phyloP scores from a whole-genome alignment of 2,797 vertebrate species.

The Lagodon rhomboides region DNA sequence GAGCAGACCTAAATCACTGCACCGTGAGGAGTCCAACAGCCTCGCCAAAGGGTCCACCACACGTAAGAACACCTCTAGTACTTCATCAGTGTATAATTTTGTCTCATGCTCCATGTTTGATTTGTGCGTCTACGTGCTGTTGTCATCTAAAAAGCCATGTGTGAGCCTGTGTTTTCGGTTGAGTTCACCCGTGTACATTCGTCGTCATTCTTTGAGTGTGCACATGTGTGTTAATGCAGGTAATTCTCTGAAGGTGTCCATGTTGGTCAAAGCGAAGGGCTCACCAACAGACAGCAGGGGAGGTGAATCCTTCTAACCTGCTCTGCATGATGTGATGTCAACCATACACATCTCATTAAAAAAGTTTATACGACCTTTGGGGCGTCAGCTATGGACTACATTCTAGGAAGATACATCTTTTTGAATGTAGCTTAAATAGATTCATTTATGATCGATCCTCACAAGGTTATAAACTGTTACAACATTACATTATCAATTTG shows the following conservation, averaged over 20 bases:
- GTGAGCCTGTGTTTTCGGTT: not conserved
- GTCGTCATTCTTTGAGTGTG: constrained; percentile 44
- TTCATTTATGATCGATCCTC: not conserved
- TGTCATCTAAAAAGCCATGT: not conserved
- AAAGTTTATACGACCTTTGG: not conserved
- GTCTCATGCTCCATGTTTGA: not conserved
- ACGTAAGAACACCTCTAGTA: constrained; percentile 80
- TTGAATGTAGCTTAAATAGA: not conserved
- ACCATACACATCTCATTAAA: constrained; percentile 22
- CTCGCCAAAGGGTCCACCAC: constrained; percentile 88
- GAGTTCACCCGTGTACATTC: not conserved
- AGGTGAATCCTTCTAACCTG: constrained; percentile 76
- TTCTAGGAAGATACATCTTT: not conserved
- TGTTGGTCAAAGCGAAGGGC: constrained; percentile 77
- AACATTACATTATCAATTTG: not conserved
- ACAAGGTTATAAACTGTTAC: constrained; percentile 3
- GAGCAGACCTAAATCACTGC: constrained; percentile 92
- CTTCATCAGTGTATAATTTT: not conserved
- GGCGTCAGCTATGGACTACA: not conserved
- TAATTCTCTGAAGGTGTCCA: constrained; percentile 76
- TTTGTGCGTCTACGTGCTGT: constrained; percentile 2
- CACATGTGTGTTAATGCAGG: constrained; percentile 73
- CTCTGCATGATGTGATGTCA: constrained; percentile 70
- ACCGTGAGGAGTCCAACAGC: constrained; percentile 88
- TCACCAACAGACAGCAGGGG: constrained; percentile 76